These are phyloP conservation scores for Clarias platycephalus DNA, from an alignment of 2,797 vertebrate species.

Conservation along the genomic window DNA sequence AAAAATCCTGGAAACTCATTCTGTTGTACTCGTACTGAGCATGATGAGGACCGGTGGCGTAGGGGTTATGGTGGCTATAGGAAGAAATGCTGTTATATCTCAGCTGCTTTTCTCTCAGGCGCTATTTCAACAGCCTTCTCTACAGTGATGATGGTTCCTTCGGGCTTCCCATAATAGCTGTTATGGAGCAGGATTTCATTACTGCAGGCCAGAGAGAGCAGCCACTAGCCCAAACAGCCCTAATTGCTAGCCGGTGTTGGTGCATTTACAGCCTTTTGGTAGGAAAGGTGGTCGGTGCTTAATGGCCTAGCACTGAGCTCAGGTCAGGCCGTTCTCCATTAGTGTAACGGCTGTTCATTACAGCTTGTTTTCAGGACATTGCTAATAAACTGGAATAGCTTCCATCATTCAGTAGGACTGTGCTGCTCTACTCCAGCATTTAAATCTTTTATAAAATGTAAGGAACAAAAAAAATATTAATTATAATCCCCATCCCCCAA, in stretches of 20 bases:
- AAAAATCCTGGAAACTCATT: background rate
- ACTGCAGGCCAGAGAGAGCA: slow-evolving; percentile 30
- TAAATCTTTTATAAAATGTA: slow-evolving; percentile 10
- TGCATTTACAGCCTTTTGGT: slow-evolving; percentile 43
- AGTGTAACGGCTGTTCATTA: slow-evolving; percentile 46
- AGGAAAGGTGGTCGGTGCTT: slow-evolving; percentile 38
- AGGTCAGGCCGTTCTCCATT: slow-evolving; percentile 39
- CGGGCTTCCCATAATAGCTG: slow-evolving; percentile 25
- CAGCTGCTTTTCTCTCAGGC: slow-evolving; percentile 18
- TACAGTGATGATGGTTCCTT: slow-evolving; percentile 30
- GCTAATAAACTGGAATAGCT: slow-evolving; percentile 34
- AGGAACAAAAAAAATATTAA: slow-evolving; percentile 14
- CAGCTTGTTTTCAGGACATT: slow-evolving; percentile 40
- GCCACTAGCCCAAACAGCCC: slow-evolving; percentile 34
- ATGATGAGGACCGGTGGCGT: background rate
- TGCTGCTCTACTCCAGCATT: background rate
- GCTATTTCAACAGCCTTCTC: slow-evolving; percentile 20
- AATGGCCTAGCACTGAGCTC: slow-evolving; percentile 33
- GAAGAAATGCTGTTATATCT: slow-evolving; percentile 18
- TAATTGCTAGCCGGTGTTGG: slow-evolving; percentile 40
- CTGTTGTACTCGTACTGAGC: background rate
- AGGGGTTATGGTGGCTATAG: slow-evolving; percentile 13
- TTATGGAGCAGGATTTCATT: slow-evolving; percentile 47
- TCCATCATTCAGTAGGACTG: slow-evolving; percentile 32
- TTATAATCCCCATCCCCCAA: background rate